Evolutionary conservation across 2,113 vertebrate species (phyloP), one percentile per base, ranked within the genome.

Genomic region (Lonchura striata): DNA sequence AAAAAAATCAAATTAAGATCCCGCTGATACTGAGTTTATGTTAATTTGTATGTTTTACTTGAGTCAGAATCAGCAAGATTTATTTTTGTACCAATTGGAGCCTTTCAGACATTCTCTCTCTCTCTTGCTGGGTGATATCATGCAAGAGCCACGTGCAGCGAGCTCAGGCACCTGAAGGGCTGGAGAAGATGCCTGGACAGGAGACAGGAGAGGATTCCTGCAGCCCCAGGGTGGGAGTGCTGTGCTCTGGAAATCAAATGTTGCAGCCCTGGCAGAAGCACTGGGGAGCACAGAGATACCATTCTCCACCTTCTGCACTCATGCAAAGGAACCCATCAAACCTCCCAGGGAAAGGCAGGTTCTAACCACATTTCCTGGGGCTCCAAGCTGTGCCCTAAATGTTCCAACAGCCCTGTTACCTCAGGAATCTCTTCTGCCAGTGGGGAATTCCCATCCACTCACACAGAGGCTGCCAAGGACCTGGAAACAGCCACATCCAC

Each of bases 1-100:
- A 76, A 9, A 76, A 84, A 88, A 90, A 81, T 81, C 76, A 78
- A 90, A 75, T 93, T 81, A 90, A 94, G 82, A 83, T 94, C 90
- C 65, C 17, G 68, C 94, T 93, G 94, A 95, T 83, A 42, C n/a
- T 7, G 53, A 83, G 71, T 41, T 97, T 88, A 94, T 92, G 88
- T 75, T 90, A 90, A 93, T 96, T 90, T 80, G 81, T 47, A 31
- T 50, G 25, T 86, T 95, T 86, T 87, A 23, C 33, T 77, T 64
- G 85, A 90, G 44, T 86, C 59, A 72, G 85, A 86, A 96, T 95
- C 93, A 96, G 93, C 92, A 93, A 65, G 80, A 90, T 86, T 88
- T 96, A 93, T 95, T 96, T 96, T 81, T 41, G 77, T 56, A 86
- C 14, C 61, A 56, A 52, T 52, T 78, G n/a, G 33, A 93, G 72